Percentiles rank a stretch among this genome's conserved stretches.
Evolutionary conservation across 2,797 vertebrate genomes (phyloP).

Genomic region (Sebastes dallii): DNA sequence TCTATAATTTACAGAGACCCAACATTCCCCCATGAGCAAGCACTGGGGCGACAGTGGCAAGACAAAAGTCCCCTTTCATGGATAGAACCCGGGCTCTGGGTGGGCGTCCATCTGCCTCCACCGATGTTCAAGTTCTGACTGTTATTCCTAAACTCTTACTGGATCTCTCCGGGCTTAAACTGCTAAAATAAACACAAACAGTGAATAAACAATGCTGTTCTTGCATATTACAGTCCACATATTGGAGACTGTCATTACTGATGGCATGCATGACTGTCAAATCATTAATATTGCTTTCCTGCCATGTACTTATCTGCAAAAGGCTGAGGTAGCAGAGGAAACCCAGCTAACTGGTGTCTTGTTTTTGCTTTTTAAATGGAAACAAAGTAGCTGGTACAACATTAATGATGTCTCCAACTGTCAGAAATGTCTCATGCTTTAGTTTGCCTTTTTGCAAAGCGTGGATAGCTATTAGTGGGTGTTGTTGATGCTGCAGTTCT

Average conservation of each 20-base stretch:
- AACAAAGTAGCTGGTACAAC: conserved; percentile 9
- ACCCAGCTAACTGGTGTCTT: neutral
- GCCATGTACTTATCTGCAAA: conserved; percentile 10
- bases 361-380: conserved; percentile 30
- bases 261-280: neutral
- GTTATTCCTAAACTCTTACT: neutral
- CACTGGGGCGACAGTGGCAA: too few species aligned
- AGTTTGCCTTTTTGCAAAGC: conserved; percentile 17
- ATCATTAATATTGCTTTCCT: conserved; percentile 14
- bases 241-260: conserved; percentile 8
- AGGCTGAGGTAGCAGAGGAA: conserved; percentile 16
- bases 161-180: neutral
- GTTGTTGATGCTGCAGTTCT: conserved; percentile 46
- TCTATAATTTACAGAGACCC: too few species aligned
- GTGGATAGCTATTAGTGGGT: conserved; percentile 21
- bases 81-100: too few species aligned
- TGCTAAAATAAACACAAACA: neutral
- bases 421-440: conserved; percentile 23
- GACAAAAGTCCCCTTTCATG: too few species aligned
- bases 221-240: neutral
- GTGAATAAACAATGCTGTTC: conserved; percentile 10
- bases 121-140: neutral
- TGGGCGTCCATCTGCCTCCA: neutral
- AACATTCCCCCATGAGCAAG: too few species aligned
- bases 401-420: conserved; percentile 35